phyloP scores from a whole-genome alignment of 2,797 vertebrate species.

The Cossypha niveicapilla region DNA sequence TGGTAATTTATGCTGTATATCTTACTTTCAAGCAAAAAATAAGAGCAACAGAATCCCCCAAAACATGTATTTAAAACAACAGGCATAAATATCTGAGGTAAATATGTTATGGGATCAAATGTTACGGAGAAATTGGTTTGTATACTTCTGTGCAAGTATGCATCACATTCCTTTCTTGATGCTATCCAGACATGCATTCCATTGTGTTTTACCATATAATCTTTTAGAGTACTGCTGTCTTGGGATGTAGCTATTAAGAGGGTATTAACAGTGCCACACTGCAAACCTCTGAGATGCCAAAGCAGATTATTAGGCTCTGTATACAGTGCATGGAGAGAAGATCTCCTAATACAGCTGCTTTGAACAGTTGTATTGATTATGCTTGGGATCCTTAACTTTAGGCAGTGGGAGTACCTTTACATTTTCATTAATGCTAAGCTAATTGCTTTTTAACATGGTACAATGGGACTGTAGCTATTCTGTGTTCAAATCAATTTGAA shows the following conservation, averaged over 20 bases:
- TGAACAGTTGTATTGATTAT: background rate
- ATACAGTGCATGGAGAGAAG: background rate
- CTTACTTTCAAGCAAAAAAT: background rate
- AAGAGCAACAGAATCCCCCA: background rate
- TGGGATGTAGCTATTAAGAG: background rate
- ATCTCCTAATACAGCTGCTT: background rate
- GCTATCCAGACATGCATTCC: background rate
- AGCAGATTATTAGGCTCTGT: background rate
- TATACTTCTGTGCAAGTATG: background rate
- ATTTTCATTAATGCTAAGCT: conserved; percentile 2
- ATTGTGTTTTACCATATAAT: background rate
- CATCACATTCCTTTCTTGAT: background rate
- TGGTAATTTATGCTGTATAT: background rate
- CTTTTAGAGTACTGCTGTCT: background rate
- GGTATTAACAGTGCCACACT: background rate
- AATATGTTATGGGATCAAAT: background rate
- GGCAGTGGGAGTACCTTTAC: background rate
- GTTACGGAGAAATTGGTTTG: background rate
- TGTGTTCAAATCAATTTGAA: background rate
- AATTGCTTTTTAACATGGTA: background rate
- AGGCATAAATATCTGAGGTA: background rate
- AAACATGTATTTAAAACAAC: background rate
- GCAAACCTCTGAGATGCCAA: background rate
- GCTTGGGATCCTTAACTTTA: background rate
- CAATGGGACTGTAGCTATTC: background rate